These are phyloP conservation scores for Charadrius vociferus DNA, from an alignment of 2,113 vertebrate genomes.

Conservation along the genomic window DNA sequence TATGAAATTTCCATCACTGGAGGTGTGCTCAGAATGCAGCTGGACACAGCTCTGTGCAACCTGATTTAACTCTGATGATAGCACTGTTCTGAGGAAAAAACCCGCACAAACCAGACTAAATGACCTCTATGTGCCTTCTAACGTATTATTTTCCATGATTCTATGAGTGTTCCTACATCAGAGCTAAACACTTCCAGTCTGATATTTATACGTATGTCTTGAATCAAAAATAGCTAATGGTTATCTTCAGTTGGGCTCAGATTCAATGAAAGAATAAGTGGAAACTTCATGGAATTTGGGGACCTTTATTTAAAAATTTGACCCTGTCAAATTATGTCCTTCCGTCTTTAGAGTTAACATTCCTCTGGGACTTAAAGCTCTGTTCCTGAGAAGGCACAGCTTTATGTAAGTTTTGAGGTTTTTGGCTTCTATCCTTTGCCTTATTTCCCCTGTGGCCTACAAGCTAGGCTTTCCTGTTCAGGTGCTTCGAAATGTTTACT, in stretches of 20 bases:
- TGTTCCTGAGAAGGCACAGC: not conserved
- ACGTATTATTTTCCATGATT: not conserved
- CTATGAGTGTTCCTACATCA: not conserved
- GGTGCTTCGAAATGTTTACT: not conserved
- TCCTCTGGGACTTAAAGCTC: not conserved
- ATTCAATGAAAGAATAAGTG: not conserved
- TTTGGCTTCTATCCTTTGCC: not conserved
- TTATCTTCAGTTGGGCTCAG: not conserved
- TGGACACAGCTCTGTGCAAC: not conserved
- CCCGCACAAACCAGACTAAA: not conserved
- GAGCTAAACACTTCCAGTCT: not conserved
- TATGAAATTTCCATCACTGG: not conserved
- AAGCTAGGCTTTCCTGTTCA: not conserved
- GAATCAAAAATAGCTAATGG: not conserved
- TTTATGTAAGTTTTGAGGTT: not conserved
- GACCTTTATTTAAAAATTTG: not conserved
- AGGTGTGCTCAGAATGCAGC: not conserved
- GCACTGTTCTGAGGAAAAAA: not conserved
- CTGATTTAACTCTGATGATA: not conserved
- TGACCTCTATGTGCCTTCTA: not conserved
- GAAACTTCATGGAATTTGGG: not conserved
- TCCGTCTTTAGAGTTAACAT: not conserved
- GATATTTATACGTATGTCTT: accelerated
- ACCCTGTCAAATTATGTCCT: not conserved
- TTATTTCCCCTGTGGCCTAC: not conserved